A percentile compares a stretch with the other conserved stretches of the same genome.
Evolutionary conservation across 2,113 vertebrate genomes (phyloP).

Genomic region (Gobio gobio): DNA sequence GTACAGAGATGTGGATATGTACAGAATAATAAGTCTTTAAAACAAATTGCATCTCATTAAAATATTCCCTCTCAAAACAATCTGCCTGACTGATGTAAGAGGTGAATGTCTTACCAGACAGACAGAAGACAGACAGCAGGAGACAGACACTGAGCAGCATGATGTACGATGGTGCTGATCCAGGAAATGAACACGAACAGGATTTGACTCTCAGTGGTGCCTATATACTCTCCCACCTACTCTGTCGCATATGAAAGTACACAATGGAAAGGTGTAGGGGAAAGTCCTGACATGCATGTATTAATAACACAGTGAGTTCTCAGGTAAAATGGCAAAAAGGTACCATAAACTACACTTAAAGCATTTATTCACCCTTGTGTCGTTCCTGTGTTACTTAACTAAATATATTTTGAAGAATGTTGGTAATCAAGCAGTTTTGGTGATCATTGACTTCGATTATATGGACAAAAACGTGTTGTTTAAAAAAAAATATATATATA

Average conservation of each 20-base stretch:
- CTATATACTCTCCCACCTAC: neutral
- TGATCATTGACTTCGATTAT: neutral
- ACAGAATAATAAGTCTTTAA: neutral
- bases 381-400: neutral
- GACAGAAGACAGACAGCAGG: neutral
- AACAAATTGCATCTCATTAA: neutral
- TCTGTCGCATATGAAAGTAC: neutral
- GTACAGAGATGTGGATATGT: neutral
- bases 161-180: neutral
- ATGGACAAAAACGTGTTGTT: too few species aligned
- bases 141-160: constrained; percentile 27
- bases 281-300: neutral
- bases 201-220: neutral
- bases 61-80: neutral
- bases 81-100: neutral
- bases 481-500: too few species aligned
- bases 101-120: constrained; percentile 24
- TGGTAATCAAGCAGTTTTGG: neutral
- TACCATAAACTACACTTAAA: neutral
- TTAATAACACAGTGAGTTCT: neutral
- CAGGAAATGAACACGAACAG: neutral
- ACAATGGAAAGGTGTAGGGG: neutral
- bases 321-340: neutral
- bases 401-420: neutral
- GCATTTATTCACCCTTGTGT: neutral